Evolutionary conservation across 2,113 vertebrate species (phyloP).

Genomic region (Ceyx cyanopectus): DNA sequence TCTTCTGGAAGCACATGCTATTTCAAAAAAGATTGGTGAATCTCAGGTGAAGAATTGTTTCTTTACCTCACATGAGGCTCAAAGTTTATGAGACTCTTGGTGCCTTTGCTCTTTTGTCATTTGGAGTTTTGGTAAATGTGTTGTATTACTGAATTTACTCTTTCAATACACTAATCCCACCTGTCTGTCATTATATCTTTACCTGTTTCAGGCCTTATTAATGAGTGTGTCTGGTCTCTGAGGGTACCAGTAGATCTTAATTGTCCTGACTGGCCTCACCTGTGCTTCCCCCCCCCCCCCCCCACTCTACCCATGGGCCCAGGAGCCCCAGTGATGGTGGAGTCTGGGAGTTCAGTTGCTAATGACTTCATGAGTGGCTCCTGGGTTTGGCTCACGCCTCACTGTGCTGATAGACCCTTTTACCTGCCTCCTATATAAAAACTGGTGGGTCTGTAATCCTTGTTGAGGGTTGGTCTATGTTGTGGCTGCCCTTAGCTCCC

Average conservation of each 20-base stretch:
- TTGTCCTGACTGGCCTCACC: neutral
- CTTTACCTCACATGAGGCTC: neutral
- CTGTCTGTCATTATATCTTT: neutral
- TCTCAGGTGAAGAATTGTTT: neutral
- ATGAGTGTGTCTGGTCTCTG: neutral
- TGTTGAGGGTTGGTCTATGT: neutral
- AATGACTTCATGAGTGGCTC: neutral
- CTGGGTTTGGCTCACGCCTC: neutral
- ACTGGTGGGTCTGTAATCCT: accelerated
- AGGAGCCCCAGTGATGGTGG: neutral
- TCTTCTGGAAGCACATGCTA: neutral
- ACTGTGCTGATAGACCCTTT: neutral
- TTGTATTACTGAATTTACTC: neutral
- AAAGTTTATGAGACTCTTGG: neutral
- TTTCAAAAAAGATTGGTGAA: neutral
- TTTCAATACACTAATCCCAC: neutral
- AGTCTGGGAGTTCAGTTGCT: neutral
- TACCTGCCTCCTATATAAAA: accelerated
- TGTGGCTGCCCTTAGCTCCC: neutral
- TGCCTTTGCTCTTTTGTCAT: neutral
- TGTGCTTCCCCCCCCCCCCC: neutral
- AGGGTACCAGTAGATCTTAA: neutral
- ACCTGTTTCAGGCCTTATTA: neutral
- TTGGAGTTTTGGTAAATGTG: neutral
- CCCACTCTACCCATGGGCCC: no score